These are phyloP conservation scores for Apotomis capreana DNA, from an alignment of 2,888 invertebrate species.

Conservation along the genomic window DNA sequence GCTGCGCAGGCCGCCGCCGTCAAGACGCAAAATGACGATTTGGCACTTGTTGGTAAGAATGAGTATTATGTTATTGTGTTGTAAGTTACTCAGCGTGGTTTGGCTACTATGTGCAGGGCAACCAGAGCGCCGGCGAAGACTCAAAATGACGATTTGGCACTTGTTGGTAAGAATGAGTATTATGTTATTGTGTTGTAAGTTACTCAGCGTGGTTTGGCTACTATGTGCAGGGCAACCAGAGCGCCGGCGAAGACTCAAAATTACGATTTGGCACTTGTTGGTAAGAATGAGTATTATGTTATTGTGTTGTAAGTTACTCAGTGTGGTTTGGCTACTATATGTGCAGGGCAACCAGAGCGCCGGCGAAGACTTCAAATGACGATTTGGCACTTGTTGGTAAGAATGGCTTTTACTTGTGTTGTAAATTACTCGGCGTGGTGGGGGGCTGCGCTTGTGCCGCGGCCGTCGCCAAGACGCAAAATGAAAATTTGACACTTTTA, in stretches of 20 bases:
- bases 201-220: slow-evolving; percentile 92
- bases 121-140: too few relatives aligned
- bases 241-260: slow-evolving; percentile 68
- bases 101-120: too few relatives aligned
- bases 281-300: slow-evolving; percentile 73
- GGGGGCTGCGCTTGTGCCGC: too few relatives aligned
- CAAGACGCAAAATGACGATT: slow-evolving; percentile 84
- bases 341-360: too few relatives aligned
- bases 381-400: slow-evolving; percentile 89
- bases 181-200: slow-evolving; percentile 65
- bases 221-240: slow-evolving; percentile 87
- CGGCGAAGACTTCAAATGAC: slow-evolving; percentile 79
- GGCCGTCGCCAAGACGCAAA: too few relatives aligned
- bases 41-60: slow-evolving; percentile 87
- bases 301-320: slow-evolving; percentile 92
- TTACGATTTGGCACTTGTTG: slow-evolving; percentile 89
- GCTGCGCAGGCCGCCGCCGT: slow-evolving; percentile 60
- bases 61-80: background rate
- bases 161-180: too few relatives aligned
- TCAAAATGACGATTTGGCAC: too few relatives aligned
- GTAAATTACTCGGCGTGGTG: too few relatives aligned
- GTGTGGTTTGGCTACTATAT: slow-evolving; percentile 91
- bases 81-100: too few relatives aligned
- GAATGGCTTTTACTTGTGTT: background rate
- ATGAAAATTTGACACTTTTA: too few relatives aligned